A percentile compares a stretch with the other conserved stretches of the same genome.
phyloP scores from a whole-genome alignment of 2,113 vertebrate species.

The Onychostoma macrolepis region DNA sequence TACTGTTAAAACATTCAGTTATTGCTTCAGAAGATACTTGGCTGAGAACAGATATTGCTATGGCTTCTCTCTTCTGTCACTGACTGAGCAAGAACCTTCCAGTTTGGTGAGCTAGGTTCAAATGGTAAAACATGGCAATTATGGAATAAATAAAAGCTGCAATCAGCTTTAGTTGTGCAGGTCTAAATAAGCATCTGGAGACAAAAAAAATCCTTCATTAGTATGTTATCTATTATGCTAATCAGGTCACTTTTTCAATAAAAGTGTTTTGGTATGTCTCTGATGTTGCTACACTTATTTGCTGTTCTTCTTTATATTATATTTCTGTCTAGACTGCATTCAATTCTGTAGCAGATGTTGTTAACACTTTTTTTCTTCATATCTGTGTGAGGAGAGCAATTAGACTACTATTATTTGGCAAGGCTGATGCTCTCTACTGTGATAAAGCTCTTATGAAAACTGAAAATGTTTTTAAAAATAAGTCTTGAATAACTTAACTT shows the following conservation, averaged over 20 bases:
- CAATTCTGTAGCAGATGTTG: background rate
- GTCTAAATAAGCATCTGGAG: background rate
- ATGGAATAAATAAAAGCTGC: background rate
- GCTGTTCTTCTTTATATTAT: background rate
- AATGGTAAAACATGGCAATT: background rate
- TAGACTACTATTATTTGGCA: conserved; percentile 63
- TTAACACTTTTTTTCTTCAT: background rate
- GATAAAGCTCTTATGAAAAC: background rate
- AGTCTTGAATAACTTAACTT: conserved; percentile 62
- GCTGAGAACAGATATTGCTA: background rate
- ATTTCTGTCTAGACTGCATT: background rate
- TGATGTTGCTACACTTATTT: background rate
- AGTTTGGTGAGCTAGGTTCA: background rate
- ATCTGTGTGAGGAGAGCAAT: conserved; percentile 50
- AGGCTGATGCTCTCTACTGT: conserved; percentile 57
- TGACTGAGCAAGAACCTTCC: background rate
- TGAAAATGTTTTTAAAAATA: conserved; percentile 34
- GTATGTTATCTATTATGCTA: background rate
- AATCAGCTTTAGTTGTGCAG: background rate
- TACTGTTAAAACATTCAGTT: background rate
- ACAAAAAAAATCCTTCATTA: background rate
- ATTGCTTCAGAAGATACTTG: background rate
- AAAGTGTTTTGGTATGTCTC: background rate
- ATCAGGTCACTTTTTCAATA: background rate
- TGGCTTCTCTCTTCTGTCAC: background rate